phyloP scores from a whole-genome alignment of 1,140 invertebrate genomes.

The Aphelenchoides besseyi region DNA sequence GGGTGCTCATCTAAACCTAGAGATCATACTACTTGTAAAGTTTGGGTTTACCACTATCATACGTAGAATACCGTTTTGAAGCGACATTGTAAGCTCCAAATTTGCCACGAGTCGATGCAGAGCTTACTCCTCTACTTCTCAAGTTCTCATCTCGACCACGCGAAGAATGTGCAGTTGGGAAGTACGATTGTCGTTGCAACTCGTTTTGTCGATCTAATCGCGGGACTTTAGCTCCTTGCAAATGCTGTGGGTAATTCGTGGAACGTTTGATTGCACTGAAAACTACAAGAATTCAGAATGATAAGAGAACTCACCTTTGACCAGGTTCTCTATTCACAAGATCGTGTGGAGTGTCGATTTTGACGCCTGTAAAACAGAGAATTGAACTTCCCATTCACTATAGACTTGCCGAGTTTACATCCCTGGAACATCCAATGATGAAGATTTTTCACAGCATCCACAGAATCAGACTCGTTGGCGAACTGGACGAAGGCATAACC shows the following conservation, averaged over 20 bases:
- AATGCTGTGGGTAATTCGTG: background rate
- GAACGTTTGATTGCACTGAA: background rate
- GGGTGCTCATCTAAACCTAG: background rate
- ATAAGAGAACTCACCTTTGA: background rate
- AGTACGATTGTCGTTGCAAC: background rate
- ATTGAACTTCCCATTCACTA: background rate
- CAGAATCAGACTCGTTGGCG: background rate
- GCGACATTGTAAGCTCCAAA: background rate
- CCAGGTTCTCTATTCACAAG: background rate
- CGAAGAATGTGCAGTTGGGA: too few species aligned
- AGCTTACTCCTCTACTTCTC: background rate
- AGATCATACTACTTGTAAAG: background rate
- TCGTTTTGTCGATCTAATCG: background rate
- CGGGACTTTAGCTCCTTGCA: background rate
- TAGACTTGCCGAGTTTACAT: background rate
- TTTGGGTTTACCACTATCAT: background rate
- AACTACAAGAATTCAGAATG: background rate
- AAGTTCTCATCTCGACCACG: too few species aligned
- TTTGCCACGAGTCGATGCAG: background rate
- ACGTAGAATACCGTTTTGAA: background rate
- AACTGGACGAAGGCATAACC: slow-evolving; percentile 11
- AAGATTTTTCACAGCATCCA: background rate
- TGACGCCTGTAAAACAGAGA: background rate
- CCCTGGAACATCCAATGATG: slow-evolving; percentile 8
- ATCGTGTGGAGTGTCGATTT: background rate